Evolutionary conservation across 2,797 vertebrate genomes (phyloP), one percentile per base, ranked within the genome.

Genomic region (Esox lucius): DNA sequence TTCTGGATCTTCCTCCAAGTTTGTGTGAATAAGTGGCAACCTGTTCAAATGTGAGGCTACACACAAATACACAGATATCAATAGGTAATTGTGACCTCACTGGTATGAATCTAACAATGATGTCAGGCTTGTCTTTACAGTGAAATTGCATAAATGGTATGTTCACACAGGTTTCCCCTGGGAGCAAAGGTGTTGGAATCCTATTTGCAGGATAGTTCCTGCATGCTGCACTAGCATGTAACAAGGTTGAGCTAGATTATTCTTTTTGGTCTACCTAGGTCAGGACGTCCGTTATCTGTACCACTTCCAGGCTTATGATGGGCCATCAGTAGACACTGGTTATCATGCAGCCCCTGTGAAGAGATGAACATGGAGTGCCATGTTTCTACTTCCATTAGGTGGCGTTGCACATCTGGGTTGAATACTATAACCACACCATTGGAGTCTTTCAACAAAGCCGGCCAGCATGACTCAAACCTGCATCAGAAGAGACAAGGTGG

Each of bases 401-500:
- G 96, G 90, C 94, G 96, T 15, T 96, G 96, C 79, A 95, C 85
- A 5, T 98, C 95, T 0, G 95, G 93, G 70, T 97, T 98, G 91
- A 99, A 98, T 79, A 98, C 69, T 0, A 99, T 95, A 71, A 96
- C 92, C 39, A 98, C 95, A 0, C 98, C 97, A 0, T 94, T 95
- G 59, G 93, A 92, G 73, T 98, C 96, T 78, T 96, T 97, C 93
- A 96, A 94, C 80, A 99, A 83, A 49, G 96, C 95, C n/a, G 97
- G 97, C 98, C 98, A 99, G 90, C 97, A 99, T 0, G 95, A 93
- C 77, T 99, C 98, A 87, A 97, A 97, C 88, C 98, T 99, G 75
- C 67, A 51, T 53, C 5, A 71, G 24, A 26, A 73, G 13, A 80
- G 26, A 42, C 26, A 28, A 61, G 39, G n/a, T 69, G 17, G 15